Evolutionary conservation across 2,113 vertebrate species (phyloP).

Genomic region (Bubalus kerabau): DNA sequence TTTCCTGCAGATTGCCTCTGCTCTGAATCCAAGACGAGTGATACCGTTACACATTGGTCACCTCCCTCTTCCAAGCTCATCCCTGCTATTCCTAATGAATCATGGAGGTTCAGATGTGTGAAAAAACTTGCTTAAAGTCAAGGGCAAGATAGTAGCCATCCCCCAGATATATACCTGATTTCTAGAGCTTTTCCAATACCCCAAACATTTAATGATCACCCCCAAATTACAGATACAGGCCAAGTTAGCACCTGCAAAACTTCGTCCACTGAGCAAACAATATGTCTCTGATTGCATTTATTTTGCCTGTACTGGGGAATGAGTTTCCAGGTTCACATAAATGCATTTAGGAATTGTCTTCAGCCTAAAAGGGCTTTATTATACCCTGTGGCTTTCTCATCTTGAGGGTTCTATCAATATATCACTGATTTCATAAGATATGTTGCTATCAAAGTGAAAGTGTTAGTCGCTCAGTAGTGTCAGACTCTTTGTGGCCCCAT

Average conservation of each 20-base stretch:
- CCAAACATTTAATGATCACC: neutral
- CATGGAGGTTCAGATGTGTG: neutral
- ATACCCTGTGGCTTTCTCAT: neutral
- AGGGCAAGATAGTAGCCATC: neutral
- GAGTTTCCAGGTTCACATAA: neutral
- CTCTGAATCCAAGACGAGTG: neutral
- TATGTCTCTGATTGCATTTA: neutral
- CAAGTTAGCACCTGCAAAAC: neutral
- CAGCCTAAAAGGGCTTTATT: neutral
- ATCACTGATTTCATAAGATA: neutral
- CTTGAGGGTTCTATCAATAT: neutral
- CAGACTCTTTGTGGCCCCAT: neutral
- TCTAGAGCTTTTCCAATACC: neutral
- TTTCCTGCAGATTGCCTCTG: neutral
- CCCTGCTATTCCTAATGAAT: neutral
- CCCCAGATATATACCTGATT: neutral
- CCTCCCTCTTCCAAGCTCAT: neutral
- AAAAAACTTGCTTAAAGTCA: neutral
- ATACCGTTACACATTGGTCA: neutral
- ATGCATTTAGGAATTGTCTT: neutral
- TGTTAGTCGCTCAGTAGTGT: neutral
- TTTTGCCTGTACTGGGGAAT: neutral
- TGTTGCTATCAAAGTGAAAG: neutral
- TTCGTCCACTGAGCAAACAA: neutral
- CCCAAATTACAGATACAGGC: neutral